A percentile compares a stretch with the other conserved stretches of the same genome.
Conservation (phyloP, 2,113 vertebrate genomes). For the Columbina picui region DNA sequence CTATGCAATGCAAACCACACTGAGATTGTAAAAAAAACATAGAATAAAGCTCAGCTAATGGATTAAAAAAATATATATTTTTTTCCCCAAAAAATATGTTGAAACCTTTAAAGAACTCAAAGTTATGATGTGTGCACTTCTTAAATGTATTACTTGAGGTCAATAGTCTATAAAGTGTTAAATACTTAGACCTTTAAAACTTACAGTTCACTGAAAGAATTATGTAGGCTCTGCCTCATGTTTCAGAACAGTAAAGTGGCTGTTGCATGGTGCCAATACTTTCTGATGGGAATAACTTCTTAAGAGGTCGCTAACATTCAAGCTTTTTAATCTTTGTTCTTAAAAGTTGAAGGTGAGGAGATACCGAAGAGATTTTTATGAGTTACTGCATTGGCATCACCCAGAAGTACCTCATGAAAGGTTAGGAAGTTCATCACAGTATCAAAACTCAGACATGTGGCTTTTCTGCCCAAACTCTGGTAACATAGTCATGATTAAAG, state of each 20-base stretch:
- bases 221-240: neutral
- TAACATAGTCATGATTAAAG: slow-evolving; percentile 10
- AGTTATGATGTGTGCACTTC: neutral
- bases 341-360: neutral
- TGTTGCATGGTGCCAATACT: neutral
- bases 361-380: neutral
- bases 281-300: neutral
- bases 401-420: neutral
- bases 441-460: neutral
- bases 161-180: neutral
- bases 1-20: neutral
- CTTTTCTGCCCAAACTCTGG: neutral
- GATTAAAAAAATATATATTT: neutral
- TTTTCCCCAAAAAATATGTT: neutral
- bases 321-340: neutral
- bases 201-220: neutral
- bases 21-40: neutral
- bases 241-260: neutral
- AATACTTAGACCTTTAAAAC: neutral
- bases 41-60: neutral
- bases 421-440: neutral
- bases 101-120: neutral
- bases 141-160: neutral
- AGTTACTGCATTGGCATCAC: neutral
- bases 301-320: neutral